These are phyloP conservation scores for Scolopax rusticola DNA, from an alignment of 2,797 vertebrate species.

Conservation along the genomic window DNA sequence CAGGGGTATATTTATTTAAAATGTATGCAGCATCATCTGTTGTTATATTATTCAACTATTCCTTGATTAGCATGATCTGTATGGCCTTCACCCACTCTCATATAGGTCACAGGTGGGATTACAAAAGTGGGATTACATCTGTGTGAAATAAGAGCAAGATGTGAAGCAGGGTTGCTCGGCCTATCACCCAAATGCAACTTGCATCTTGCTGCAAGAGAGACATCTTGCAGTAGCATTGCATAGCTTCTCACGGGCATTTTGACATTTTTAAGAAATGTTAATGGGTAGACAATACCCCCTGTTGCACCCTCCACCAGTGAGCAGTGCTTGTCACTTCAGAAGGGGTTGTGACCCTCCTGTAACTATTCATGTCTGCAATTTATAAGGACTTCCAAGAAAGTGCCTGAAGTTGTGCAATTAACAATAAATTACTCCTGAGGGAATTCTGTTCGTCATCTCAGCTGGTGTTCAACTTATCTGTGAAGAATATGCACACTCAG, in stretches of 20 bases:
- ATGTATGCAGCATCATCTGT: background rate
- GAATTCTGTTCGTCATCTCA: constrained; percentile 16
- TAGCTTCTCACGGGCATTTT: background rate
- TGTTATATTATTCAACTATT: background rate
- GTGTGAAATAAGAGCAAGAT: background rate
- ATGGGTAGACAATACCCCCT: background rate
- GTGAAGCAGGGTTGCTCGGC: background rate
- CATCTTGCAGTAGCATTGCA: background rate
- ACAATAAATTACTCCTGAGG: constrained; percentile 9
- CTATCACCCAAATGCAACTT: background rate
- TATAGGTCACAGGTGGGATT: background rate
- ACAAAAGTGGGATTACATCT: background rate
- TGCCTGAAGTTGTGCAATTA: constrained; percentile 22
- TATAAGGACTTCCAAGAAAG: constrained; percentile 16
- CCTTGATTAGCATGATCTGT: background rate
- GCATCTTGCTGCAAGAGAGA: background rate
- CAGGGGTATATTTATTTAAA: background rate
- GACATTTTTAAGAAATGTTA: background rate
- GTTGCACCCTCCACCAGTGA: background rate
- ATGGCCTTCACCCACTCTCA: background rate
- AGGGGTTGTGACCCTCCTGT: background rate
- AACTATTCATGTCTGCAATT: background rate
- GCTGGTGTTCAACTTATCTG: background rate
- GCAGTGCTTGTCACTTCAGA: background rate
- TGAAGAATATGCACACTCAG: background rate